Evolutionary conservation across 2,888 invertebrate genomes (phyloP), one percentile per base, ranked within the genome.

Genomic region (Ectemnius continuus): DNA sequence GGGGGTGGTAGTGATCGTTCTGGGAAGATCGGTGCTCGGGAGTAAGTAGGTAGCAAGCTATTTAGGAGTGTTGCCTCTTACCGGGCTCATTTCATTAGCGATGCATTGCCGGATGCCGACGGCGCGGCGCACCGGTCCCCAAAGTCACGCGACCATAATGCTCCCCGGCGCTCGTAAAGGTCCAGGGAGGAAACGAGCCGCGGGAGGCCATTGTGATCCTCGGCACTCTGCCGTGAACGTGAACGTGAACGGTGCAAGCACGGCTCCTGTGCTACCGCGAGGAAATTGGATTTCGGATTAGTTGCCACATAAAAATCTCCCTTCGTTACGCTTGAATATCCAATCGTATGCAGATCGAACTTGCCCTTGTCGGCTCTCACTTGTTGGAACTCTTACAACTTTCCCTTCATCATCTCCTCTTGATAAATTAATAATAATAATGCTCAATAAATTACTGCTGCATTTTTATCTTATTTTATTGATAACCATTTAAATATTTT

Each of bases 51-150:
- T 85, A 84, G 86, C 83, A 63, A 61, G 79, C 79, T 85, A 84
- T 88, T 87, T 85, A 86, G 84, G 86, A 87, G 83, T 86, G 83
- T 84, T 83, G 84, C 84, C 81, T 81, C 74, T 73, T 70, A 68
- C 70, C 65, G 16, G 71, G 70, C 78, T 82, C 81, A 82, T 86
- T 87, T 86, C 86, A 86, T 88, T 87, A 87, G 73, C 81, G 80
- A 85, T 83, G 84, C 85, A 84, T 86, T 82, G 84, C 83, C 78
- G 84, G 85, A 87, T 82, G 84, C 82, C 75, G 75, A 36, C 36
- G 62, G 61, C 64, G 76, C 36, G 62, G 61, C 64, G 76, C 79
- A 76, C 76, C 70, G 80, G 81, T 77, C 74, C 80, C 79, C 78
- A 84, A 86, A 86, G 86, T 87, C 87, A 85, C 83, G 86, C 85